phyloP scores from a whole-genome alignment of 2,888 invertebrate species.

The Meloe dianella region DNA sequence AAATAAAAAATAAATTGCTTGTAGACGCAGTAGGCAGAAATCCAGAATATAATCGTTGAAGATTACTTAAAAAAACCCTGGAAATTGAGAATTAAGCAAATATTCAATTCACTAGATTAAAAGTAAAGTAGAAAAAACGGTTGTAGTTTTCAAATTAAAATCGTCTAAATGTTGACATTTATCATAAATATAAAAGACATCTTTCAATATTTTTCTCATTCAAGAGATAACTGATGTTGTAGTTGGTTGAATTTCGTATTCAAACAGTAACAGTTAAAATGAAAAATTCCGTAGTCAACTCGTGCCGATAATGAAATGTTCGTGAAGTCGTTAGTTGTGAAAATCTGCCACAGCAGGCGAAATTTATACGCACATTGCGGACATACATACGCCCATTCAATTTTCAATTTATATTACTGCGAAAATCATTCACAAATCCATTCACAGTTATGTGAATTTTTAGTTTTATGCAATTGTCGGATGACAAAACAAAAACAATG shows the following conservation, averaged over 20 bases:
- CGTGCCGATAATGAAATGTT: constrained; percentile 9
- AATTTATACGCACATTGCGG: background rate
- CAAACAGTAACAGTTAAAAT: constrained; percentile 1
- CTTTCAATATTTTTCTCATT: background rate
- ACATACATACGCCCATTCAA: constrained; percentile 3
- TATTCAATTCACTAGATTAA: background rate
- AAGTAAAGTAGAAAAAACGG: background rate
- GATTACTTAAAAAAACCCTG: background rate
- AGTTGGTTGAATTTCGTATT: background rate
- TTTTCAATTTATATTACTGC: background rate
- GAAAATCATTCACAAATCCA: background rate
- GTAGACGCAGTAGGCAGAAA: background rate
- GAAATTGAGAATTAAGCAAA: background rate
- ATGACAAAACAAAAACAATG: background rate
- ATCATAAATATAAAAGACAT: background rate
- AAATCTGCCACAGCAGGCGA: background rate
- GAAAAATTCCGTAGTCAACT: constrained; percentile 6
- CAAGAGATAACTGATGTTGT: background rate
- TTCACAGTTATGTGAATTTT: background rate
- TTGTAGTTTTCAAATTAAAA: background rate
- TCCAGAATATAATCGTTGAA: background rate
- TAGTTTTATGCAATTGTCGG: background rate
- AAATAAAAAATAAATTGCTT: background rate
- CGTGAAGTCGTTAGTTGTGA: constrained; percentile 6
- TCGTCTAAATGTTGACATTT: background rate